Percentiles rank a stretch among this genome's conserved stretches.
Evolutionary conservation across 1,140 invertebrate genomes (phyloP).

Genomic region (Chrysoperla carnea): DNA sequence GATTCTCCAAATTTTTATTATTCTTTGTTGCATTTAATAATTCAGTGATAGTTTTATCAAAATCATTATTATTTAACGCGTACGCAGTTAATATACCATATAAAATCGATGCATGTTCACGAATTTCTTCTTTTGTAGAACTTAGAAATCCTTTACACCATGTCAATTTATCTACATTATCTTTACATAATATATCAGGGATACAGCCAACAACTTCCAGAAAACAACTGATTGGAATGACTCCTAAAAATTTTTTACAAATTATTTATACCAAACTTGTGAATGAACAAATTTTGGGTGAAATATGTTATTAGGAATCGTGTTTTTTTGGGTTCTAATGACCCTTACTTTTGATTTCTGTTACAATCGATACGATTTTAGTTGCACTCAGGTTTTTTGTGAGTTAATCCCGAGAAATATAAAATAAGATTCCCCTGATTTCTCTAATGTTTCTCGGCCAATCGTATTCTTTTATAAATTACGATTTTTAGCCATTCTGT

Average conservation of each 20-base stretch:
- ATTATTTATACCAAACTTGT: too few species aligned
- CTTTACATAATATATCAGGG: slow-evolving; percentile 11
- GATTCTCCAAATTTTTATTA: slow-evolving; percentile 44
- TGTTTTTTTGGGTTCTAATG: too few species aligned
- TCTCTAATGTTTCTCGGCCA: too few species aligned
- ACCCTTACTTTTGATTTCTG: too few species aligned
- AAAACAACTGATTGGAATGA: slow-evolving; percentile 46
- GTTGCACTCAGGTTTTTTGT: too few species aligned
- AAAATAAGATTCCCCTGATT: too few species aligned
- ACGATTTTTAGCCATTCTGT: too few species aligned
- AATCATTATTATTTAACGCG: slow-evolving; percentile 25
- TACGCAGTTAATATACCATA: slow-evolving; percentile 39
- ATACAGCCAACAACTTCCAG: slow-evolving; percentile 55
- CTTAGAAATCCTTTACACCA: slow-evolving; percentile 45
- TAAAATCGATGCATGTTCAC: slow-evolving; percentile 45
- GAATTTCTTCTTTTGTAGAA: slow-evolving; percentile 55
- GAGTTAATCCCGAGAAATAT: too few species aligned
- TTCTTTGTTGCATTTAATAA: slow-evolving; percentile 28
- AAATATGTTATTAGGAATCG: too few species aligned
- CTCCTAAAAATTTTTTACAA: slow-evolving; percentile 27
- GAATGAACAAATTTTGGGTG: too few species aligned
- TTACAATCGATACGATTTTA: too few species aligned
- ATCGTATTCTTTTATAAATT: too few species aligned
- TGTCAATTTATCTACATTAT: slow-evolving; percentile 32
- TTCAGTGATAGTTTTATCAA: slow-evolving; percentile 33